Evolutionary conservation across 2,888 invertebrate species (phyloP).

Genomic region (Melanostoma scalare): DNA sequence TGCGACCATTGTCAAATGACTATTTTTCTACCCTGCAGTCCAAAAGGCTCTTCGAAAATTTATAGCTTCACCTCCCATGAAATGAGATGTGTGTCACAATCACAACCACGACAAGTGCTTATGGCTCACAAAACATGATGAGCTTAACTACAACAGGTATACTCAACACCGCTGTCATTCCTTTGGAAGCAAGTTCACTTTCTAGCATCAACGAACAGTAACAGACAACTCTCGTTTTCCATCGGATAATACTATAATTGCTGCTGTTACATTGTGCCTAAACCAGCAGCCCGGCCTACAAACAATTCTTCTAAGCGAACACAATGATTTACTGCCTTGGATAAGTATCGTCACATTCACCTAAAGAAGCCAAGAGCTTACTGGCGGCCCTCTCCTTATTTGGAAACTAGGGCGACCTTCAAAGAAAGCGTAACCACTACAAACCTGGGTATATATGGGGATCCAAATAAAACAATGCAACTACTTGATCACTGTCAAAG

Average conservation of each 20-base stretch:
- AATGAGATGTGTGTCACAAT: too few relatives aligned
- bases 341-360: slow-evolving; percentile 42
- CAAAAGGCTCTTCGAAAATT: too few relatives aligned
- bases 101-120: too few relatives aligned
- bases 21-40: too few relatives aligned
- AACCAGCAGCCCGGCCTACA: slow-evolving; percentile 29
- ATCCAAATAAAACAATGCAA: slow-evolving; percentile 55
- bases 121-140: background rate
- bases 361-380: slow-evolving; percentile 29
- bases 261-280: slow-evolving; percentile 34
- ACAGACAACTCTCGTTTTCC: slow-evolving; percentile 63
- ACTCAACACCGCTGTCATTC: slow-evolving; percentile 38
- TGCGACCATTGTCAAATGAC: too few relatives aligned
- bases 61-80: too few relatives aligned
- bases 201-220: slow-evolving; percentile 20
- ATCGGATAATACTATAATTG: slow-evolving; percentile 45
- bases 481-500: slow-evolving; percentile 67
- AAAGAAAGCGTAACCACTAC: slow-evolving; percentile 68
- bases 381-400: slow-evolving; percentile 57
- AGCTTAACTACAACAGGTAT: background rate
- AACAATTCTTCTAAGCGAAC: slow-evolving; percentile 50
- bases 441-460: slow-evolving; percentile 13
- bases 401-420: slow-evolving; percentile 70
- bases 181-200: slow-evolving; percentile 51
- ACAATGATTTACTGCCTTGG: slow-evolving; percentile 53